Evolutionary conservation across 2,888 invertebrate genomes (phyloP).

Genomic region (Mesorhabditis sp.): DNA sequence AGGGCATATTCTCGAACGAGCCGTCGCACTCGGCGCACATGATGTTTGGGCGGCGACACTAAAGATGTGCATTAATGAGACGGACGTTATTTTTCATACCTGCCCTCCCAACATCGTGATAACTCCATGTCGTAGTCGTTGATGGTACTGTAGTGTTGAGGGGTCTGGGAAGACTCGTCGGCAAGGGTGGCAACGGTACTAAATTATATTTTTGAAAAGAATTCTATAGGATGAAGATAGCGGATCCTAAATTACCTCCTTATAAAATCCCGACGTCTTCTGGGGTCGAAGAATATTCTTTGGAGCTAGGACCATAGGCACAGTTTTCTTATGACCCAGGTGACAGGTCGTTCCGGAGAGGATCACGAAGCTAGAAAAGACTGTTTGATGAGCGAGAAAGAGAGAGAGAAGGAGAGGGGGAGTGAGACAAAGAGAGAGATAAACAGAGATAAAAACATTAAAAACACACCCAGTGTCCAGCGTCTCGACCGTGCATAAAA

Average conservation of each 20-base stretch:
- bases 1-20: neutral
- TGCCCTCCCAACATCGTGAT: neutral
- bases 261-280: neutral
- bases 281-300: neutral
- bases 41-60: neutral
- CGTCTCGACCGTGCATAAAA: neutral
- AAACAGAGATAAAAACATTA: too few relatives aligned
- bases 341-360: neutral
- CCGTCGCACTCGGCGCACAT: neutral
- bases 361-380: neutral
- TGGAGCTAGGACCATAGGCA: neutral
- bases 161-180: neutral
- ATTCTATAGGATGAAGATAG: neutral
- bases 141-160: neutral
- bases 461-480: neutral
- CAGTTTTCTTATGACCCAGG: neutral
- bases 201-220: neutral
- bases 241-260: neutral
- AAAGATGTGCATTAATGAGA: neutral
- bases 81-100: neutral
- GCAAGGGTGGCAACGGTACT: slow-evolving; percentile 5
- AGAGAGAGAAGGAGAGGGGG: too few relatives aligned
- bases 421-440: too few relatives aligned
- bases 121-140: neutral
- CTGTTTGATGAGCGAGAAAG: too few relatives aligned